These are phyloP conservation scores for Zaprionus lachaisei DNA, from an alignment of 1,140 invertebrate genomes.

Conservation along the genomic window DNA sequence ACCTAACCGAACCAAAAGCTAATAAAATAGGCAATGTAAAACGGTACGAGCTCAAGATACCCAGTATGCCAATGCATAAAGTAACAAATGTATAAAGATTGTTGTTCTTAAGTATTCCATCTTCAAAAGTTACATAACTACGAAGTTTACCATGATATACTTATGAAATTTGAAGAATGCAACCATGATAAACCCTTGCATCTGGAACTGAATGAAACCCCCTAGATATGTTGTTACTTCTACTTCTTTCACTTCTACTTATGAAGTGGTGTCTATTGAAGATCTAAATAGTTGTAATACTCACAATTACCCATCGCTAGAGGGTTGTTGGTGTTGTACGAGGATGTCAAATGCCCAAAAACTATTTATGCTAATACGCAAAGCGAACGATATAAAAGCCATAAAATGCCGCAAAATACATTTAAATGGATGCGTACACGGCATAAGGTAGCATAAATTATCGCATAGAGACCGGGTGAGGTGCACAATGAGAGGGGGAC, in stretches of 20 bases:
- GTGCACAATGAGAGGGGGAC: background rate
- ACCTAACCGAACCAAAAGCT: background rate
- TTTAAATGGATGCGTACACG: conserved; percentile 52
- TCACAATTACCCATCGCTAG: background rate
- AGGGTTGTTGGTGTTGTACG: conserved; percentile 2
- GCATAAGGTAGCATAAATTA: conserved; percentile 57
- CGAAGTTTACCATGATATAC: background rate
- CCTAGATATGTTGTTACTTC: background rate
- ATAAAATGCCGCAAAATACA: conserved; percentile 57
- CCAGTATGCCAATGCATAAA: background rate
- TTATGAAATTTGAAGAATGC: background rate
- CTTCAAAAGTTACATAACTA: background rate
- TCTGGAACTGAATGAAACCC: background rate
- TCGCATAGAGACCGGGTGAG: conserved; percentile 3
- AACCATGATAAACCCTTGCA: background rate
- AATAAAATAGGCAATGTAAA: background rate
- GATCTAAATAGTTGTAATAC: background rate
- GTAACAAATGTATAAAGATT: background rate
- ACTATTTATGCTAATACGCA: conserved; percentile 44
- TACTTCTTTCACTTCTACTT: background rate
- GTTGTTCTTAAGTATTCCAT: background rate
- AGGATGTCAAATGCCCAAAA: conserved; percentile 41
- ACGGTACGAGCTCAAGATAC: background rate
- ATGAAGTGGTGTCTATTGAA: background rate
- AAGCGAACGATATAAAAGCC: conserved; percentile 53